These are phyloP conservation scores for Calosoma granatense DNA, from an alignment of 1,140 invertebrate species.

Conservation along the genomic window DNA sequence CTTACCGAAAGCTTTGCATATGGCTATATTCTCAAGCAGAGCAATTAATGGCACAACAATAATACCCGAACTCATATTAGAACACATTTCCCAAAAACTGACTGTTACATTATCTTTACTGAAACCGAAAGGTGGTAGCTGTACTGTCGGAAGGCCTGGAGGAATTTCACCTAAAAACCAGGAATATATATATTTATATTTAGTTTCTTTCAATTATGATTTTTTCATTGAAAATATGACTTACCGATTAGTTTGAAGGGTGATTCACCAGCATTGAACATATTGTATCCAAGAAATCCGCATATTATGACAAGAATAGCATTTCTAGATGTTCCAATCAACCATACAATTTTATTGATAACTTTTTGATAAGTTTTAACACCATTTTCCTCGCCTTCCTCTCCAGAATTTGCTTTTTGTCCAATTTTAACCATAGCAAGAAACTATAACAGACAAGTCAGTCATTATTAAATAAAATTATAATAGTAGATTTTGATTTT, in stretches of 20 bases:
- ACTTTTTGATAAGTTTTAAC: constrained; percentile 35
- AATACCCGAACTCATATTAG: constrained; percentile 61
- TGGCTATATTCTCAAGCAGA: constrained; percentile 71
- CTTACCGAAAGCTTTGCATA: constrained; percentile 72
- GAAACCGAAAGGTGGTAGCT: constrained; percentile 53
- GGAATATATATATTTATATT: constrained; percentile 16
- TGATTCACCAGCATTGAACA: constrained; percentile 29
- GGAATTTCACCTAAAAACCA: constrained; percentile 46
- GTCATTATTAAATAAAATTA: not conserved
- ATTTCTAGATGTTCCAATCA: constrained; percentile 62
- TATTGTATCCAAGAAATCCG: constrained; percentile 43
- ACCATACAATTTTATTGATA: constrained; percentile 48
- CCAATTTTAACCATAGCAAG: constrained; percentile 13
- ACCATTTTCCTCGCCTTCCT: constrained; percentile 29
- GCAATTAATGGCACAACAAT: constrained; percentile 72
- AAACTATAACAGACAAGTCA: constrained; percentile 9
- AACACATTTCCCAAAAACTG: constrained; percentile 58
- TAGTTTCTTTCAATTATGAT: constrained; percentile 8
- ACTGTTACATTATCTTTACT: constrained; percentile 39
- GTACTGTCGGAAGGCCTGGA: constrained; percentile 52
- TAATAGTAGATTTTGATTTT: not conserved
- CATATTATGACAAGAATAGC: constrained; percentile 66
- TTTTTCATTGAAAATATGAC: constrained; percentile 18
- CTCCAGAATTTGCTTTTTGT: not conserved
- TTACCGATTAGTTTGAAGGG: constrained; percentile 56